These are phyloP conservation scores for Plusia festucae DNA, from an alignment of 2,888 invertebrate species.

Conservation along the genomic window DNA sequence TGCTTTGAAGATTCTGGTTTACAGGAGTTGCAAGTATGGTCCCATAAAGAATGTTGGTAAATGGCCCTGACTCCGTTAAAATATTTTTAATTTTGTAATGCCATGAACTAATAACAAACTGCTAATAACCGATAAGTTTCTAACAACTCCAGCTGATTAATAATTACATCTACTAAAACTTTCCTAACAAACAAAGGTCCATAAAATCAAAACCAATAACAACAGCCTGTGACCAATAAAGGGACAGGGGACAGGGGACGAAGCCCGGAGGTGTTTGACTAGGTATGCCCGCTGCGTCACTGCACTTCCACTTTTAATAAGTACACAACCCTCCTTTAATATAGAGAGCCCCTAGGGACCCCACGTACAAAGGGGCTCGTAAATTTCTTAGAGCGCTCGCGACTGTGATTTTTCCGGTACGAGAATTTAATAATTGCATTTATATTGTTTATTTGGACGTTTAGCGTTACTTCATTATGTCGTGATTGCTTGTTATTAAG, in stretches of 20 bases:
- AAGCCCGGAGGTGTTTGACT: constrained; percentile 77
- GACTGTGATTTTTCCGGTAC: constrained; percentile 77
- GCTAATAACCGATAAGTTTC: not conserved
- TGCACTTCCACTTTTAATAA: constrained; percentile 84
- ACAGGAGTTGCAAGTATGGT: too few relatives aligned
- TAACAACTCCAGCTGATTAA: not conserved
- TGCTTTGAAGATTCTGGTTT: too few relatives aligned
- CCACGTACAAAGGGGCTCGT: constrained; percentile 72
- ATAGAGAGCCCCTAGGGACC: constrained; percentile 78
- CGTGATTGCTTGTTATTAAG: constrained; percentile 21
- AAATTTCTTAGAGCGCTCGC: constrained; percentile 72
- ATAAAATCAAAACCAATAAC: constrained; percentile 38
- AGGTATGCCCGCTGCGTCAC: constrained; percentile 63
- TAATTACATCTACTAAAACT: constrained; percentile 10
- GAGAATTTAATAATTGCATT: constrained; percentile 78
- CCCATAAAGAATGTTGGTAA: too few relatives aligned
- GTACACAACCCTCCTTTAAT: constrained; percentile 83
- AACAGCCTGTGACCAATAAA: constrained; percentile 62
- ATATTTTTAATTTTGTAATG: not conserved
- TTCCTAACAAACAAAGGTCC: constrained; percentile 26
- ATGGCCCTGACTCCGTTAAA: not conserved
- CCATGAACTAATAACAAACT: not conserved
- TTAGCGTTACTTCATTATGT: constrained; percentile 49
- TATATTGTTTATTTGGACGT: constrained; percentile 63
- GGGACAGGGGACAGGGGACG: constrained; percentile 60